phyloP scores from a whole-genome alignment of 37 sponge, comb jelly and placozoan species.

The Beroe ovata region DNA sequence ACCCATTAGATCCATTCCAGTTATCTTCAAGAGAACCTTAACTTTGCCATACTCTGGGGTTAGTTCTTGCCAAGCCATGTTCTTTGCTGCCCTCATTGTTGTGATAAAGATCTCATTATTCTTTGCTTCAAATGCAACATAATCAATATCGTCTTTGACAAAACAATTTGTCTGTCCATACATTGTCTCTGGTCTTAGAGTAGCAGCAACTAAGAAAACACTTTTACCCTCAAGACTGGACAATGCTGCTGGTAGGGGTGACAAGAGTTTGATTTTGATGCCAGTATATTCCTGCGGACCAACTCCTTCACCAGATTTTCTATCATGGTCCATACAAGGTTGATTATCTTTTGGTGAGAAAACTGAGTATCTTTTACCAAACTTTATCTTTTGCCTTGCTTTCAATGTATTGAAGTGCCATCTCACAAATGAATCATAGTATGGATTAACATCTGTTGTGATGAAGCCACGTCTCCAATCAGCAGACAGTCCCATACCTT shows the following conservation, averaged over 20 bases:
- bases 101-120: conserved; percentile 84
- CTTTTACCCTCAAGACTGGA: conserved; percentile 70
- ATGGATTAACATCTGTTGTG: conserved; percentile 96
- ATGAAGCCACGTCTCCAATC: conserved; percentile 99
- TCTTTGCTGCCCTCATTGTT: conserved; percentile 81
- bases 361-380: conserved; percentile 95
- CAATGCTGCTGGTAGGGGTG: conserved; percentile 76
- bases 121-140: conserved; percentile 77
- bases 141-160: conserved; percentile 85
- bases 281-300: conserved; percentile 98
- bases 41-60: conserved; percentile 83
- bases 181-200: conserved; percentile 99
- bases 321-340: conserved; percentile 99
- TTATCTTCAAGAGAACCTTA: conserved; percentile 73
- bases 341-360: conserved; percentile 89
- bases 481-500: conserved; percentile 79
- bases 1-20: conserved; percentile 92
- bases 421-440: conserved; percentile 95
- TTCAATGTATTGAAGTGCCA: conserved; percentile 96
- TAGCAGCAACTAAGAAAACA: conserved; percentile 93
- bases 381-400: conserved; percentile 85
- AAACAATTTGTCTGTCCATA: conserved; percentile 99
- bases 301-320: conserved; percentile 93
- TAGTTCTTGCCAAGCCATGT: conserved; percentile 95
- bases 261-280: conserved; percentile 87